Evolutionary conservation across 2,797 vertebrate species (phyloP).

Genomic region (Sebastes paucispinis): DNA sequence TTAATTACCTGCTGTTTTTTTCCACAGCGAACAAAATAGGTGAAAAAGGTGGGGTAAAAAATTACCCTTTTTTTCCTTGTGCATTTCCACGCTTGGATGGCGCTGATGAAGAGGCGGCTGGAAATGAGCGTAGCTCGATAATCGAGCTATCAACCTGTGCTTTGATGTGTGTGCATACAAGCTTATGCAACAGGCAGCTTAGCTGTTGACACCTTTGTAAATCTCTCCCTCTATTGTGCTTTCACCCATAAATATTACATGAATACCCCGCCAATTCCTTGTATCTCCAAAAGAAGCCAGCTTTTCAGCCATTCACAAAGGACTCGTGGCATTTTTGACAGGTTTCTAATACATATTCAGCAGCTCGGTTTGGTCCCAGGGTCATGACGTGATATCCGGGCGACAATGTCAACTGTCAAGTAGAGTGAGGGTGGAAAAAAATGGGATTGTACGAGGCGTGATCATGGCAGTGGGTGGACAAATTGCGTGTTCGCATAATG

Average conservation of each 20-base stretch:
- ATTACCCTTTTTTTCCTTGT: not conserved
- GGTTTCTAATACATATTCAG: slow-evolving; percentile 33
- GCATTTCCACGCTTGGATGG: not conserved
- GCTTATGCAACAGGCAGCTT: slow-evolving; percentile 48
- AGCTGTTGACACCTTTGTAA: slow-evolving; percentile 50
- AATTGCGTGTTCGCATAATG: not conserved
- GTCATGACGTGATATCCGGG: slow-evolving; percentile 32
- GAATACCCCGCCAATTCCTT: not conserved
- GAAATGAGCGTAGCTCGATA: slow-evolving; percentile 31
- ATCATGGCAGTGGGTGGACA: slow-evolving; percentile 23
- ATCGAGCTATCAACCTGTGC: slow-evolving; percentile 51
- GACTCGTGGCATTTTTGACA: slow-evolving; percentile 10
- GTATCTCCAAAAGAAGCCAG: not conserved
- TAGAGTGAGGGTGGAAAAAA: not conserved
- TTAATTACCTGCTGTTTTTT: slow-evolving; percentile 41
- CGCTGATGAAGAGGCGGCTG: not conserved
- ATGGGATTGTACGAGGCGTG: not conserved
- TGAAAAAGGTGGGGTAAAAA: not conserved
- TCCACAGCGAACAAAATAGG: not conserved
- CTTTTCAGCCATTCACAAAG: slow-evolving; percentile 3
- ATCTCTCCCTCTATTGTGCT: slow-evolving; percentile 23
- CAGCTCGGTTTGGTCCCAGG: slow-evolving; percentile 20
- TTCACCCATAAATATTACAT: slow-evolving; percentile 37
- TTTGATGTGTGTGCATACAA: slow-evolving; percentile 45
- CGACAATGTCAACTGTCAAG: slow-evolving; percentile 30